Evolutionary conservation across 2,888 invertebrate species (phyloP), one percentile per base, ranked within the genome.

Genomic region (Morpho achilles): DNA sequence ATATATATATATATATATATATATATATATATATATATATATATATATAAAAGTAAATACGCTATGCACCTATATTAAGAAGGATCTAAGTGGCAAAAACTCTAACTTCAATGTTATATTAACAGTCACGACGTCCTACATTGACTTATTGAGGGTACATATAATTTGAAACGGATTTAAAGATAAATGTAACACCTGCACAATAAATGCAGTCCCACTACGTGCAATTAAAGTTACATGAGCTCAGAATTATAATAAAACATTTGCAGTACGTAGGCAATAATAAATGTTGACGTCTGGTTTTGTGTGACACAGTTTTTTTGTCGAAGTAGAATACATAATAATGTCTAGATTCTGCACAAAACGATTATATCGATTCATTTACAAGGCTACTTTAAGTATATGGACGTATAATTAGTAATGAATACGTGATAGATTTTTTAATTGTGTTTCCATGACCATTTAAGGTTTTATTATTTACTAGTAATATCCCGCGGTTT

Each of bases 141-240:
- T 51, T 51, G 40, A 61, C 22, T 43, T 59, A 59, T 59, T 53
- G 44, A 56, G 56, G 45, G 53, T 51, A 59, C 44, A 42, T n/a
- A 47, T 50, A 32, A 56, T 50, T 56, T 48, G 46, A 62, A 59
- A 57, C 62, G 57, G 59, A 62, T 62, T 57, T 49, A 51, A 51
- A 59, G 47, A 50, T 49, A 58, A 55, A 44, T 49, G 56, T 52
- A 61, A 54, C 63, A 65, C 65, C 63, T 65, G 63, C 63, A 53
- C 61, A 59, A 50, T 56, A 53, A 57, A 63, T 61, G 73, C 69
- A 75, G 80, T 67, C 79, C 80, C 75, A 83, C 81, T 52, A 49
- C 53, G 43, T 45, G 42, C 74, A 79, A 83, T 83, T 80, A 77
- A 72, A 64, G 65, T 74, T 68, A 71, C 69, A 75, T 73, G 75